A percentile compares a stretch with the other conserved stretches of the same genome.
These are phyloP conservation scores for Lochmaea capreae DNA, from an alignment of 2,888 invertebrate species.

Conservation along the genomic window DNA sequence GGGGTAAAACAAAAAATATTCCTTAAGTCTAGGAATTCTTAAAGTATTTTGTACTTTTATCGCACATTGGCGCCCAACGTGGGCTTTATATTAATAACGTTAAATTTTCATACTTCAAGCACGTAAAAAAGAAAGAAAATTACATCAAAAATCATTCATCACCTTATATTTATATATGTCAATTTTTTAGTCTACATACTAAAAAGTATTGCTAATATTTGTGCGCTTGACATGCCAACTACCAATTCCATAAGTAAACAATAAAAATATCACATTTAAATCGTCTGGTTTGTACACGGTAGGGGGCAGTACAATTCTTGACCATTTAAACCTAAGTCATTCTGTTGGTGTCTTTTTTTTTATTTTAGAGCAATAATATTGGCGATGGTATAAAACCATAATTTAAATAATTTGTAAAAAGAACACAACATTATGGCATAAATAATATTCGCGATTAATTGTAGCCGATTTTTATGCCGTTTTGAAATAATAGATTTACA, in stretches of 20 bases:
- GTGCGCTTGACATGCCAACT: conserved; percentile 10
- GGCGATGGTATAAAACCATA: not conserved
- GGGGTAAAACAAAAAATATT: conserved; percentile 14
- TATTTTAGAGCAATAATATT: conserved; percentile 4
- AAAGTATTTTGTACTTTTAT: conserved; percentile 16
- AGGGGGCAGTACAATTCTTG: conserved; percentile 42
- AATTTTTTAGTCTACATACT: not conserved
- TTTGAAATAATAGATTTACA: not conserved
- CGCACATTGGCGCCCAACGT: conserved; percentile 8
- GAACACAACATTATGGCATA: not conserved
- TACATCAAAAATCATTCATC: not conserved
- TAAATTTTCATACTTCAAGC: not conserved
- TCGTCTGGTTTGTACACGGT: conserved; percentile 39
- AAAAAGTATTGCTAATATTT: conserved; percentile 11
- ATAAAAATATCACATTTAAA: conserved; percentile 33
- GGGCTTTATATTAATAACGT: not conserved
- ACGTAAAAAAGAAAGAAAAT: not conserved
- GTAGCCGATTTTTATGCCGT: not conserved
- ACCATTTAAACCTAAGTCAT: conserved; percentile 40
- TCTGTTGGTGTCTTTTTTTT: not conserved
- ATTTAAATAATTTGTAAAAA: not conserved
- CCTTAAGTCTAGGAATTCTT: conserved; percentile 6
- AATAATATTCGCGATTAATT: not conserved
- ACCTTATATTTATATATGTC: not conserved
- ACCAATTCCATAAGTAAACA: conserved; percentile 13